Base-by-base conservation (phyloP, 1,140 invertebrate genomes). In the Nasonia longicornis region DNA sequence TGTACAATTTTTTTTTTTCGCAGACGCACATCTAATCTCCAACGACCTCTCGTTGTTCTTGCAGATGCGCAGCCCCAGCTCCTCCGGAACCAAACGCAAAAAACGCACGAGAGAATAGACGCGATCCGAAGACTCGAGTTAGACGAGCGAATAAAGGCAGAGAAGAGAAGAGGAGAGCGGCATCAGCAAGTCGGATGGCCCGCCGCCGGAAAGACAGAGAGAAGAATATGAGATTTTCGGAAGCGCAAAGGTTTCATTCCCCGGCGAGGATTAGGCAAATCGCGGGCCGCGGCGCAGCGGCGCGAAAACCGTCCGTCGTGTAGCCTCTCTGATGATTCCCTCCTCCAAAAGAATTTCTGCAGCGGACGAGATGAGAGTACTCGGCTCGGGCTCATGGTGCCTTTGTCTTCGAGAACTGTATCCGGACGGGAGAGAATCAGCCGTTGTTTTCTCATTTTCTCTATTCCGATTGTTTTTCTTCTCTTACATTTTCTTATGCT, bases 351-450 rank as follows among this genome's bases (percentile, higher is more conserved):
- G 48, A 72, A 71, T 58, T 45, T 78, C 71, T 67, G 64, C 22
- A 67, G 29, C 29, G 29, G 64, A 67, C 64, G 64, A 67, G 29
- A 67, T 31, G 29, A 67, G 64, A 26, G 64, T 80, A 79, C 26
- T 26, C 26, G 26, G 81, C 77, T 83, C 79, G 82, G 81, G 83
- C 82, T 84, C 80, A 82, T 82, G 83, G 85, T 86, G 80, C 83
- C 85, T 86, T 86, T 85, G 83, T 84, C 81, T 86, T 84, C 77
- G 35, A 81, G 77, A 84, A 83, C 84, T 58, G 20, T n/a, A 58
- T 58, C 16, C 52, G 14, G 73, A 64, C 3, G 1, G 42, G 45
- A 72, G 63, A 20, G 31, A 58, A 58, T 2, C 52, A n/a, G 20
- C 52, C 14, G 45, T 48, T 12, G 7, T 20, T 58, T 58, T 16